phyloP scores from a whole-genome alignment of 2,113 vertebrate species.

The Tetrax tetrax region DNA sequence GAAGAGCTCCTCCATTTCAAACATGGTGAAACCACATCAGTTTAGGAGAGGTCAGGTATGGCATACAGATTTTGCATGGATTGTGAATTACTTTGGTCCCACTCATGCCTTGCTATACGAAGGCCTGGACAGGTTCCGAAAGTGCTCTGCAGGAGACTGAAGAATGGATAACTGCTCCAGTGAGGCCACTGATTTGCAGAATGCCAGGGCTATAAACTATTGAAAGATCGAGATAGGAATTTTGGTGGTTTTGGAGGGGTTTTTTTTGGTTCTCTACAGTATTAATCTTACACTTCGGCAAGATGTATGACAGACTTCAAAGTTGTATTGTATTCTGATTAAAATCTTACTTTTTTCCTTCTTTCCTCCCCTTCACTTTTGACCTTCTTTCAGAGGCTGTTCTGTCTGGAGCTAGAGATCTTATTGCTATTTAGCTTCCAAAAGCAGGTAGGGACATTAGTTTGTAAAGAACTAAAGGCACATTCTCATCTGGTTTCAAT shows the following conservation, averaged over 20 bases:
- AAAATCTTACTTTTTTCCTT: conserved; percentile 14
- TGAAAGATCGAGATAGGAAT: neutral
- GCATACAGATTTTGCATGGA: neutral
- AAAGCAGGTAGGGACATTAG: neutral
- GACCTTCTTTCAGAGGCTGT: conserved; percentile 23
- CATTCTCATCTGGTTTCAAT: neutral
- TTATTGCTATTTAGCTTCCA: neutral
- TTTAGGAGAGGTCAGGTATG: neutral
- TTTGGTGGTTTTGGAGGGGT: neutral
- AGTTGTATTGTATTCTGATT: neutral
- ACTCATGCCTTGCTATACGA: neutral
- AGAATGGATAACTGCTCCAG: neutral
- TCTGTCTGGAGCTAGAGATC: conserved; percentile 2
- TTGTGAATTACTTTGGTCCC: neutral
- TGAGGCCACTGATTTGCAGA: neutral
- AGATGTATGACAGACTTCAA: neutral
- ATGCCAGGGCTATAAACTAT: neutral
- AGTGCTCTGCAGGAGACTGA: neutral
- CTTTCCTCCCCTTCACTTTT: conserved; percentile 12
- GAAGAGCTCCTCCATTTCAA: neutral
- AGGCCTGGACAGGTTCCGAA: neutral
- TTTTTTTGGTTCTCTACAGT: neutral
- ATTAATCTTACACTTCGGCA: conserved; percentile 8
- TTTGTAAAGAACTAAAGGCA: neutral
- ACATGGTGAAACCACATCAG: neutral